Conservation (phyloP, 1,140 invertebrate genomes). For the Lysiphlebus fabarum region DNA sequence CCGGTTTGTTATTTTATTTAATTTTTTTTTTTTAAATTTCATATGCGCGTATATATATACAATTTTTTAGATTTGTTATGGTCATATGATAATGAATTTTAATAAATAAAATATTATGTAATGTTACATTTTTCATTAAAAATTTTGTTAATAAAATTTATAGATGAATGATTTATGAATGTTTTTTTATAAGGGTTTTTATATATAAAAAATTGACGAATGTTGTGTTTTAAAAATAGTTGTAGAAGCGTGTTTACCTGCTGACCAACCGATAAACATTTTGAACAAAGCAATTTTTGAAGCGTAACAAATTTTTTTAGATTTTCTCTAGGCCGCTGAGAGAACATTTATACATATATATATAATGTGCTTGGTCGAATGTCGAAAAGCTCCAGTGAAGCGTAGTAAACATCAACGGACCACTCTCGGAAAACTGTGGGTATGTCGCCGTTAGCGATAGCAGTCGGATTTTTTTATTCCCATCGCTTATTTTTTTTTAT, state of each 20-base stretch:
- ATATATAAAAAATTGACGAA: not conserved
- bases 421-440: slow-evolving; percentile 15
- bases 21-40: no score
- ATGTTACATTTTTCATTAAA: not conserved
- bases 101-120: not conserved
- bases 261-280: slow-evolving; percentile 15
- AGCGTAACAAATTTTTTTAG: slow-evolving; percentile 13
- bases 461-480: slow-evolving; percentile 7
- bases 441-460: slow-evolving; percentile 11
- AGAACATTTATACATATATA: slow-evolving; percentile 4
- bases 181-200: no score
- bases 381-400: slow-evolving; percentile 20
- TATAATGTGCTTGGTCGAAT: slow-evolving; percentile 9
- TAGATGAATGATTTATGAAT: not conserved
- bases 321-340: not conserved
- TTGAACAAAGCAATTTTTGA: slow-evolving; percentile 23
- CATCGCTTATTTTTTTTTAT: not conserved
- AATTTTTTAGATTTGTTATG: no score
- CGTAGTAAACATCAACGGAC: slow-evolving; percentile 21
- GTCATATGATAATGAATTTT: no score
- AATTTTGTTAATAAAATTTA: not conserved
- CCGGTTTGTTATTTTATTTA: slow-evolving; percentile 22
- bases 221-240: not conserved
- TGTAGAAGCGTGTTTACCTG: no score
- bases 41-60: no score